Percentiles rank a stretch among this genome's conserved stretches.
These are phyloP conservation scores for Tragelaphus strepsiceros DNA, from an alignment of 2,113 vertebrate genomes.

Conservation along the genomic window DNA sequence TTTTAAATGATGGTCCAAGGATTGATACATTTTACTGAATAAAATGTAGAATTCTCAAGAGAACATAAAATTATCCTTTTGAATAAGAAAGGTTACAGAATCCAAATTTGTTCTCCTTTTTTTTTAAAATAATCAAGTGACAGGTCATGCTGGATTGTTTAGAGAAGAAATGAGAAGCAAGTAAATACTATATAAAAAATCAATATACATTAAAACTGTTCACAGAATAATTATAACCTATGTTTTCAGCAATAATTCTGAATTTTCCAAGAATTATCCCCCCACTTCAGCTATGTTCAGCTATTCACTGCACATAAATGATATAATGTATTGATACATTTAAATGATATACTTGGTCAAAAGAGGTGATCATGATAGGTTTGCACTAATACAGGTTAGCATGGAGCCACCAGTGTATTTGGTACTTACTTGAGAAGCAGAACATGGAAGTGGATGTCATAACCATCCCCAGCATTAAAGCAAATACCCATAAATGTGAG, in stretches of 20 bases:
- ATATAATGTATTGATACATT: background rate
- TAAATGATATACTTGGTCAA: background rate
- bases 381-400: background rate
- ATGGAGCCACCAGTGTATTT: background rate
- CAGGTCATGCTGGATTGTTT: background rate
- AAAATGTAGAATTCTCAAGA: background rate
- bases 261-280: background rate
- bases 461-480: background rate
- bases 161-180: background rate
- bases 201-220: background rate
- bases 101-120: background rate
- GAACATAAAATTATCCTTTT: background rate
- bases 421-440: background rate
- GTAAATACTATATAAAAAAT: background rate
- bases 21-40: background rate
- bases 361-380: background rate
- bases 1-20: background rate
- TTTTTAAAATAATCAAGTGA: background rate
- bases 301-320: background rate
- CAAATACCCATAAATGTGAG: background rate
- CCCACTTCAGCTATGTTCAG: background rate
- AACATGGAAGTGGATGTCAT: background rate
- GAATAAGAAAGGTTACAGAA: background rate
- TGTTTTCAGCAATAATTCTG: background rate
- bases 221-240: background rate